A percentile compares a stretch with the other conserved stretches of the same genome.
These are phyloP conservation scores for Serinus canaria DNA, from an alignment of 2,113 vertebrate genomes.

Conservation along the genomic window DNA sequence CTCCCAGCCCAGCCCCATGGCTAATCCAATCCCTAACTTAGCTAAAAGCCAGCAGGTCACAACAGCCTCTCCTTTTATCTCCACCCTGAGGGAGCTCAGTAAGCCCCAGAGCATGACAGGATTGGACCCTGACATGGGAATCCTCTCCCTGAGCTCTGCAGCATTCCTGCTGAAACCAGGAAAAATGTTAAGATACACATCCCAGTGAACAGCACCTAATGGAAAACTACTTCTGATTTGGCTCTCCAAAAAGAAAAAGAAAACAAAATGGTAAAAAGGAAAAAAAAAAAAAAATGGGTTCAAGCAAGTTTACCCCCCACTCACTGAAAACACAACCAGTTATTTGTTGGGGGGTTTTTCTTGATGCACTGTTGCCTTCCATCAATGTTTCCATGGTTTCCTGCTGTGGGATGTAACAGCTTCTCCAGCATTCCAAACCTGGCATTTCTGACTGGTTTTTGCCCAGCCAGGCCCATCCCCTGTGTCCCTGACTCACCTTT, in stretches of 20 bases:
- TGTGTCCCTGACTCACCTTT: slow-evolving; percentile 80
- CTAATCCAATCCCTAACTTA: background rate
- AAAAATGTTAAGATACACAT: background rate
- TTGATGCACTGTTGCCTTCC: background rate
- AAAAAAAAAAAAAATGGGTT: background rate
- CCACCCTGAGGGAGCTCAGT: background rate
- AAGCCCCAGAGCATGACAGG: background rate
- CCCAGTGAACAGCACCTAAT: background rate
- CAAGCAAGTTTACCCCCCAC: background rate
- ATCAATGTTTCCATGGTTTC: background rate
- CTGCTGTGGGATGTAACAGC: background rate
- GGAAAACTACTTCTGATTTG: background rate
- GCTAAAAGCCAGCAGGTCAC: background rate
- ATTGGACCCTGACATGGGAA: background rate
- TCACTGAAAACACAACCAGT: rapidly evolving
- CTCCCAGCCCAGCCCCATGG: background rate
- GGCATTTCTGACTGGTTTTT: background rate
- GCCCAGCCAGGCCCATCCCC: background rate
- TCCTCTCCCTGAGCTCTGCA: background rate
- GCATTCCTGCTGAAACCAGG: background rate
- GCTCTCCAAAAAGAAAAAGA: background rate
- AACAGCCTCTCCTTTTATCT: background rate
- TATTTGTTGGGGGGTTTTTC: background rate
- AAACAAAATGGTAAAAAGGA: background rate
- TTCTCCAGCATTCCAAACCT: background rate